These are phyloP conservation scores for Nothura maculosa DNA, from an alignment of 2,797 vertebrate species.

Conservation along the genomic window DNA sequence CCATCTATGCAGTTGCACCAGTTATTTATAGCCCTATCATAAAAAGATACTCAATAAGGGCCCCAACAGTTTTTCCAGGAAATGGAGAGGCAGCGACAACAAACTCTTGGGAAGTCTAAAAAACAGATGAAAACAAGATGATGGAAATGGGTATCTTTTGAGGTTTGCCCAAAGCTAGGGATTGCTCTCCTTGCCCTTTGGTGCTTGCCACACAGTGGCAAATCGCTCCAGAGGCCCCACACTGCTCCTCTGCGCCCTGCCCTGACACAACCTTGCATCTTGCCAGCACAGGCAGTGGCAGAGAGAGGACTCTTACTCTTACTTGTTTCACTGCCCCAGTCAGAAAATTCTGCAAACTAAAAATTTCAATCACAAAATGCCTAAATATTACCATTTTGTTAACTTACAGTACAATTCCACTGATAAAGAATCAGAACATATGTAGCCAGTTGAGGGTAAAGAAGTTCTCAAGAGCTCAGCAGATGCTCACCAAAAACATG, in stretches of 20 bases:
- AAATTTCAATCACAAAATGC: background rate
- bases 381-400: background rate
- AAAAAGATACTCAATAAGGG: background rate
- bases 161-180: fast-evolving
- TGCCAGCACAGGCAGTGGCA: background rate
- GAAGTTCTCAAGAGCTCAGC: background rate
- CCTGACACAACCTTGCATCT: background rate
- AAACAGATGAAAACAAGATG: background rate
- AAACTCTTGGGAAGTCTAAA: background rate
- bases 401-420: background rate
- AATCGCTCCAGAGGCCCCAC: fast-evolving
- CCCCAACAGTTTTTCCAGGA: background rate
- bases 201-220: background rate
- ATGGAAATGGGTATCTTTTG: background rate
- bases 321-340: background rate
- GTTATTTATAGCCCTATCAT: background rate
- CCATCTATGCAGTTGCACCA: background rate
- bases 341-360: background rate
- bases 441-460: background rate
- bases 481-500: background rate
- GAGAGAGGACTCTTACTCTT: background rate
- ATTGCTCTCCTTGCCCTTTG: background rate
- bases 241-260: fast-evolving
- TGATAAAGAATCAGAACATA: background rate
- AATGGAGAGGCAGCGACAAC: background rate